Percentiles rank a stretch among this genome's conserved stretches.
phyloP scores from a whole-genome alignment of 2,797 vertebrate species.

The Gadopsis marmoratus region DNA sequence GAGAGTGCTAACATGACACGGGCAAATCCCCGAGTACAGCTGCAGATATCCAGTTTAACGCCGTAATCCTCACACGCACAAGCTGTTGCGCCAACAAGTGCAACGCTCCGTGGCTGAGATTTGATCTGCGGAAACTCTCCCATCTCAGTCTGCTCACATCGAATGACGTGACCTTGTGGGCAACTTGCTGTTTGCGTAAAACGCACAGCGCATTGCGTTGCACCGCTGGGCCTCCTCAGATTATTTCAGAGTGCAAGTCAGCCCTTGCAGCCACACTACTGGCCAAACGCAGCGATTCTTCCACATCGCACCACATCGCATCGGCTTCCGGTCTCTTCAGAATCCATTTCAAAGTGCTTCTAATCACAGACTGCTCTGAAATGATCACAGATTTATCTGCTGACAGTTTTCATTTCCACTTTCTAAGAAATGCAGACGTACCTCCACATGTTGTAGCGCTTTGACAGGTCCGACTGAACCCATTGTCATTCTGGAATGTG shows the following conservation, averaged over 20 bases:
- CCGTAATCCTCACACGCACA: slow-evolving; percentile 1
- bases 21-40: slow-evolving; percentile 14
- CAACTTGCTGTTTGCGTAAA: background rate
- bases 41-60: slow-evolving; percentile 14
- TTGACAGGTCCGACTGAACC: no score
- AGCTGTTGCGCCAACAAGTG: background rate
- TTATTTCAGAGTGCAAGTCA: no score
- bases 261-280: no score
- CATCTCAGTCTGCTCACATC: background rate
- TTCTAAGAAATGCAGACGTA: background rate
- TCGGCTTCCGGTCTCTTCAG: no score
- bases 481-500: no score
- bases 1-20: slow-evolving; percentile 33
- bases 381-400: background rate
- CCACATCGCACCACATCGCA: no score
- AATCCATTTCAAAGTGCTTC: no score
- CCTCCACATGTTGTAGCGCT: no score
- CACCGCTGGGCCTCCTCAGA: no score
- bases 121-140: background rate
- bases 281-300: no score
- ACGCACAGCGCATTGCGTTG: background rate
- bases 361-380: no score
- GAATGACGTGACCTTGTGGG: no score
- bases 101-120: background rate
- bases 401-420: background rate